Evolutionary conservation across 2,797 vertebrate genomes (phyloP).

Genomic region (Ispidina lecontei): DNA sequence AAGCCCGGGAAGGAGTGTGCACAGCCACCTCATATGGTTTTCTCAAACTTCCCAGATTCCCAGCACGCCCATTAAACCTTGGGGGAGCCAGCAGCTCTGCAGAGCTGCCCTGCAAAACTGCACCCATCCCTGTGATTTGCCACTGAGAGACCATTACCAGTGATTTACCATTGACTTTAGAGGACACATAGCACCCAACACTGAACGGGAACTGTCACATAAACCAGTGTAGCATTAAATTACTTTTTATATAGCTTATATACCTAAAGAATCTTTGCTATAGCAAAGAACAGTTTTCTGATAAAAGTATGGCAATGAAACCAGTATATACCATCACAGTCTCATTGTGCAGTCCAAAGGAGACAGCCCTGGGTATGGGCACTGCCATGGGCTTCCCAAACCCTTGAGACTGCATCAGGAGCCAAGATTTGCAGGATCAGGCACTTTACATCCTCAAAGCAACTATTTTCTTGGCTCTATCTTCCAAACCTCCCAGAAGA

Average conservation of each 20-base stretch:
- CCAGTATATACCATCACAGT: background rate
- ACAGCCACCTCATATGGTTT: background rate
- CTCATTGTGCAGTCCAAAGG: background rate
- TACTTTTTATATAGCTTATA: fast-evolving
- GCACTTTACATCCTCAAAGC: background rate
- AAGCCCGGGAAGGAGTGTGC: background rate
- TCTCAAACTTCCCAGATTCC: background rate
- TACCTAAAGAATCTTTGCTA: too few species aligned
- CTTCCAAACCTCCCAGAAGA: background rate
- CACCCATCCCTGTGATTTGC: fast-evolving
- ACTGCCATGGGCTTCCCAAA: background rate
- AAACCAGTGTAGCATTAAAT: fast-evolving
- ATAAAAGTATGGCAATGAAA: background rate
- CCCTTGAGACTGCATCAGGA: background rate
- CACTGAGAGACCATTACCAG: too few species aligned
- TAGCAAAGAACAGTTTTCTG: background rate
- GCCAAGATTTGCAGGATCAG: background rate
- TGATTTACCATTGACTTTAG: background rate
- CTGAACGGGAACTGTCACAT: fast-evolving
- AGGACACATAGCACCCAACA: fast-evolving
- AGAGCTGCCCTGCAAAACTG: background rate
- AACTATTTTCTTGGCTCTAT: conserved; percentile 2
- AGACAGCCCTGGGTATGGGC: background rate
- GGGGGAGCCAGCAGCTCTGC: background rate
- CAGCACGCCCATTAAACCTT: background rate